A percentile compares a stretch with the other conserved stretches of the same genome.
Evolutionary conservation across 1,140 invertebrate species (phyloP).

Genomic region (Ganaspis sp.): DNA sequence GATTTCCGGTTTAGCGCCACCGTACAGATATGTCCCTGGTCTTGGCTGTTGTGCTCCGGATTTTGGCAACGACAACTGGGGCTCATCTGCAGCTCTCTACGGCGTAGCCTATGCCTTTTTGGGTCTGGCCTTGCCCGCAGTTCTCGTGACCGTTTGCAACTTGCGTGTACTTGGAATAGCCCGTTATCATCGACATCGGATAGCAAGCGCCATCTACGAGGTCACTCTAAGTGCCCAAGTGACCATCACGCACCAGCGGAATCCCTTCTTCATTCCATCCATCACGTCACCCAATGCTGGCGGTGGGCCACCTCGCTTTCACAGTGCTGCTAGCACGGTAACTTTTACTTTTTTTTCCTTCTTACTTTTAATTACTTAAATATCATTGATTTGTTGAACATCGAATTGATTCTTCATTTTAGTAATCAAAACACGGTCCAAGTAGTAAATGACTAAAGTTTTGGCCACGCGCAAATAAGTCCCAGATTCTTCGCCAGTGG

Average conservation of each 20-base stretch:
- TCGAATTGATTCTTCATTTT: too few species aligned
- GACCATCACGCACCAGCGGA: slow-evolving; percentile 87
- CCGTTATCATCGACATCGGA: slow-evolving; percentile 87
- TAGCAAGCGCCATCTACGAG: slow-evolving; percentile 90
- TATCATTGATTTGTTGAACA: too few species aligned
- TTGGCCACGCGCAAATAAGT: too few species aligned
- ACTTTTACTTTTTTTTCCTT: slow-evolving; percentile 42
- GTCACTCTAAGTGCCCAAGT: slow-evolving; percentile 89
- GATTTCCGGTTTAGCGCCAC: slow-evolving; percentile 71
- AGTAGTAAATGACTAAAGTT: too few species aligned
- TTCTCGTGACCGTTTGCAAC: slow-evolving; percentile 84
- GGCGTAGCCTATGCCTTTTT: slow-evolving; percentile 80
- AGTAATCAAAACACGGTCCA: too few species aligned
- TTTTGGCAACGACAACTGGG: slow-evolving; percentile 78
- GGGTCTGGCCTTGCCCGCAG: slow-evolving; percentile 81
- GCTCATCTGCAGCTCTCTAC: slow-evolving; percentile 77
- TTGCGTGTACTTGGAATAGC: slow-evolving; percentile 86
- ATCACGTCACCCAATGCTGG: slow-evolving; percentile 77
- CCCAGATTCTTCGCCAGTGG: too few species aligned
- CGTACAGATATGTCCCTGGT: slow-evolving; percentile 77
- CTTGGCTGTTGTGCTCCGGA: slow-evolving; percentile 82
- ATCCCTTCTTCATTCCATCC: slow-evolving; percentile 83
- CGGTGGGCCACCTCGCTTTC: slow-evolving; percentile 78
- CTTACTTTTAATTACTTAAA: too few species aligned
- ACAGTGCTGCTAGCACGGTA: slow-evolving; percentile 83